A percentile compares a stretch with the other conserved stretches of the same genome.
phyloP scores from a whole-genome alignment of 2,888 invertebrate species.

The Imbricaverruca yamaguchii region DNA sequence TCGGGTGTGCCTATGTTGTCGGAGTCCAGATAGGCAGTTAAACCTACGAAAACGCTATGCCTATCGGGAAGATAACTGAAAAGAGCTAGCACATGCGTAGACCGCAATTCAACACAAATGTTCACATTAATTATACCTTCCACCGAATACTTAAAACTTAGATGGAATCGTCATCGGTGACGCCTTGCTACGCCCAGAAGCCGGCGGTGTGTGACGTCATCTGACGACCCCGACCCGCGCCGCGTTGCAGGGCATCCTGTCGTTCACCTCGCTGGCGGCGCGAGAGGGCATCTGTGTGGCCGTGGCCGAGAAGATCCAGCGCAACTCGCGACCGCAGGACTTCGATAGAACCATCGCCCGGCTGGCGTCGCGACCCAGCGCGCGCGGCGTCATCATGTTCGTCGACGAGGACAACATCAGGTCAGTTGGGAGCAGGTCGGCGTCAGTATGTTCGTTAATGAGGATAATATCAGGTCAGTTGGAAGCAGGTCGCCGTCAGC shows the following conservation, averaged over 20 bases:
- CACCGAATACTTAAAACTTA: neutral
- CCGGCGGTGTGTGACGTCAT: neutral
- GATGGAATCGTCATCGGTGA: neutral
- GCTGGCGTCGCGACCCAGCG: slow-evolving; percentile 51
- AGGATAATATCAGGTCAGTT: too few species aligned
- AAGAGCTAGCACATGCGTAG: neutral
- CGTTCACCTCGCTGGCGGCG: slow-evolving; percentile 48
- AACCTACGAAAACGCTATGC: too few species aligned
- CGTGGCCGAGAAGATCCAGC: slow-evolving; percentile 51
- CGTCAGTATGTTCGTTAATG: too few species aligned
- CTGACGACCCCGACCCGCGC: neutral
- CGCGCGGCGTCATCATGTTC: slow-evolving; percentile 59
- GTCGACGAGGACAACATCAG: slow-evolving; percentile 62
- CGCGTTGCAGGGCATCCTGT: slow-evolving; percentile 50
- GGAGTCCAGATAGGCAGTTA: too few species aligned
- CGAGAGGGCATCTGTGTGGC: slow-evolving; percentile 50
- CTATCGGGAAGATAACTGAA: too few species aligned
- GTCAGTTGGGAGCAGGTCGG: slow-evolving; percentile 37
- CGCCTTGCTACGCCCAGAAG: too few species aligned
- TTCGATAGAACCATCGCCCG: slow-evolving; percentile 54
- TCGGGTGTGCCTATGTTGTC: too few species aligned
- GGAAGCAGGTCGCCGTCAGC: too few species aligned
- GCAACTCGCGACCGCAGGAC: slow-evolving; percentile 51
- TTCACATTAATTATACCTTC: neutral
- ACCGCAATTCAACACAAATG: neutral